Base-by-base conservation (phyloP, 2,113 vertebrate species). In the mouse (Mus musculus) region DNA sequence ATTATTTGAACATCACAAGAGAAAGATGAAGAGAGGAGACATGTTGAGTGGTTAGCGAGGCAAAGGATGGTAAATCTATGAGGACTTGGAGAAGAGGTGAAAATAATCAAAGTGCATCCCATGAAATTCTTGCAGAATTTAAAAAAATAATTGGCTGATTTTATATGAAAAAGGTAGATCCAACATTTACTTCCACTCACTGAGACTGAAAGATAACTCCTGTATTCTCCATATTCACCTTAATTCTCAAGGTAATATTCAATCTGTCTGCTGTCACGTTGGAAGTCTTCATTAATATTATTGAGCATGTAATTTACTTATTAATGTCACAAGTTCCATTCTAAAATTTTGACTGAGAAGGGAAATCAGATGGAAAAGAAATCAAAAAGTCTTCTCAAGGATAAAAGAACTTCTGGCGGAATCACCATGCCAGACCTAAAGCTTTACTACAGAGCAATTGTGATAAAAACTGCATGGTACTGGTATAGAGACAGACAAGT, bases 251-350 rank as follows among this genome's bases (percentile, higher is more conserved):
- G n/a, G 49, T 84, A n/a, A 61, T 77, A 93, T 77, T 30, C 6
- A 93, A 24, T n/a, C 39, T 10, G 56, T 30, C 1, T 81, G 13
- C 54, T 81, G 4, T 88, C 22, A 96, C 3, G 1, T 42, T 73
- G 69, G 10, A 92, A 39, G 54, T 1, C 36, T 36, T 71, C 9
- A 90, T 59, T 97, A 46, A 72, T 71, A 81, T 92, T 94, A 87
- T 49, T 49, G 36, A 89, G 71, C 14, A 56, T 56, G 7, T 52
- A 77, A 87, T 89, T 95, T 87, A 24, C 39, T 73, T 69, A n/a
- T 20, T 86, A 93, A 69, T 73, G 9, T 80, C 65, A 86, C n/a
- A 93, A 54, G 73, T 20, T 54, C 7, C 9, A 65, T 94, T 94
- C 91, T 76, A 88, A 90, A 90, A 59, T 71, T 88, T 39, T 28